Percentiles rank a stretch among this genome's conserved stretches.
phyloP scores from a whole-genome alignment of 37 sponge, comb jelly and placozoan species.

The Crambe crambe region DNA sequence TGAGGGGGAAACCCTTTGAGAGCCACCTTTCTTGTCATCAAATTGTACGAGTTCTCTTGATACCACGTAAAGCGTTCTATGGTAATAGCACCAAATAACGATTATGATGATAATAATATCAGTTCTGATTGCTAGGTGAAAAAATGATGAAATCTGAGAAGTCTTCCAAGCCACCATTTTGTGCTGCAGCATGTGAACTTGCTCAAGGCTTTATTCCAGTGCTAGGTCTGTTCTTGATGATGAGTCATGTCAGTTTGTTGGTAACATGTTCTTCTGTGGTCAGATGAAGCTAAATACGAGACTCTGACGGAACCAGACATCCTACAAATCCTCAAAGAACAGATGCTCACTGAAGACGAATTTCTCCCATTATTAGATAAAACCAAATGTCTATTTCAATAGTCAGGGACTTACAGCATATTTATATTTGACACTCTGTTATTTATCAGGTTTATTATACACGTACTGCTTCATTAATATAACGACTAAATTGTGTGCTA shows the following conservation, averaged over 20 bases:
- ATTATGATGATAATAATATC: neutral
- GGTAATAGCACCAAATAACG: constrained; percentile 29
- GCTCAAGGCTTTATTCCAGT: constrained; percentile 61
- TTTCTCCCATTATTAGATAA: constrained; percentile 18
- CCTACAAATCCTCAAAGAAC: constrained; percentile 15
- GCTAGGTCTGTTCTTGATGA: constrained; percentile 26
- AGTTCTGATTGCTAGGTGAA: too few relatives aligned
- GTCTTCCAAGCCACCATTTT: constrained; percentile 46
- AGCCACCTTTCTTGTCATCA: neutral
- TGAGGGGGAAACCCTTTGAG: constrained; percentile 53
- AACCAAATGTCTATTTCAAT: neutral
- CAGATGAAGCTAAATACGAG: constrained; percentile 27
- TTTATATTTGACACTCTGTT: too few relatives aligned
- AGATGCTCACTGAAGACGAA: constrained; percentile 29
- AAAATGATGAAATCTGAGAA: too few relatives aligned
- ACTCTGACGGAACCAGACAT: constrained; percentile 58
- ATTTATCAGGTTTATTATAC: too few relatives aligned
- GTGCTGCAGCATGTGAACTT: constrained; percentile 71
- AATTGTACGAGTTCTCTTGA: constrained; percentile 38
- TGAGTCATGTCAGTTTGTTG: neutral
- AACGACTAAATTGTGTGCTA: too few relatives aligned
- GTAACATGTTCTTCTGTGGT: neutral
- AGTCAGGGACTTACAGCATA: neutral
- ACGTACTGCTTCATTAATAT: too few relatives aligned
- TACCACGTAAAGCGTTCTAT: constrained; percentile 59